Evolutionary conservation across 2,797 vertebrate genomes (phyloP).

Genomic region (Mormyrus proboscirostris): DNA sequence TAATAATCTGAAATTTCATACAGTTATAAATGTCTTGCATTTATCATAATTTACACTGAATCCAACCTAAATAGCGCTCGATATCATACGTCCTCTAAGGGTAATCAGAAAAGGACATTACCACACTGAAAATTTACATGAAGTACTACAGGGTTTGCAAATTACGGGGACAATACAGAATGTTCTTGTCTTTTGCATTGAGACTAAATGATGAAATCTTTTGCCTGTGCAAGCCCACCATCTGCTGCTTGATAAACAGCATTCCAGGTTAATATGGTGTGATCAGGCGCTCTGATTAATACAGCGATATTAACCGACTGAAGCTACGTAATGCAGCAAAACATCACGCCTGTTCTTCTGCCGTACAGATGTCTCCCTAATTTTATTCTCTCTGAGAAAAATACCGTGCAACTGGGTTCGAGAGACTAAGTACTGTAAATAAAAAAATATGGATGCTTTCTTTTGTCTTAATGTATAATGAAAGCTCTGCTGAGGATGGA

Average conservation of each 20-base stretch:
- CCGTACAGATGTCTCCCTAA: background rate
- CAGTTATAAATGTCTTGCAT: background rate
- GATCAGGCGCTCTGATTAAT: background rate
- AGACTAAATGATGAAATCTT: background rate
- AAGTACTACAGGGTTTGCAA: background rate
- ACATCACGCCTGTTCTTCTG: background rate
- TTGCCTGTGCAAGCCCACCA: background rate
- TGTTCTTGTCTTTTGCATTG: background rate
- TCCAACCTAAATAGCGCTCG: background rate
- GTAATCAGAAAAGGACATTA: background rate
- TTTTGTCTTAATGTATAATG: background rate
- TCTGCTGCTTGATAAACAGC: background rate
- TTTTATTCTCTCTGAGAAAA: background rate
- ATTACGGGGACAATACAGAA: background rate
- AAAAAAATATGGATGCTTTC: background rate
- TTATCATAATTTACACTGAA: background rate
- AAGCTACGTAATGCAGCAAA: background rate
- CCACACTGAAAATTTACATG: background rate
- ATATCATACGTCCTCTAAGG: background rate
- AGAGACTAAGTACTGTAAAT: background rate
- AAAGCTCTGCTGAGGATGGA: background rate
- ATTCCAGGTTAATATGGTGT: background rate
- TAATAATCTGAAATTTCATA: background rate
- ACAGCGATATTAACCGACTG: background rate
- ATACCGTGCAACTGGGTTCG: background rate